Percentiles rank a stretch among this genome's conserved stretches.
Conservation (phyloP, 2,888 invertebrate genomes). For the Tipula confusa region DNA sequence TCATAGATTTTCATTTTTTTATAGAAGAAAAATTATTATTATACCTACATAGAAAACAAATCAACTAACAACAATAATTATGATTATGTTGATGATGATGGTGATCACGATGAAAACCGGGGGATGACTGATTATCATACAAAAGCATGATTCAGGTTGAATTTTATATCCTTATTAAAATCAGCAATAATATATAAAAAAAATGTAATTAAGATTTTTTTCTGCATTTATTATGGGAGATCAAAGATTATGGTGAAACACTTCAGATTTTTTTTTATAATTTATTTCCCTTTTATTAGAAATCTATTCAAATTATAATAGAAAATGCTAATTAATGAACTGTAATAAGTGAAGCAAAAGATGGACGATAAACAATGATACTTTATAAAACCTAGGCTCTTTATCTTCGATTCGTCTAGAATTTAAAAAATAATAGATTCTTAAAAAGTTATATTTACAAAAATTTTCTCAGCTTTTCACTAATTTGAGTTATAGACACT, state of each 20-base stretch:
- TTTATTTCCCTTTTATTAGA: conserved; percentile 21
- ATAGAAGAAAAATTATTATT: neutral
- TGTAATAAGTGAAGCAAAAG: neutral
- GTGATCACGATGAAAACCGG: neutral
- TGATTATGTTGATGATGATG: neutral
- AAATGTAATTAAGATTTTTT: conserved; percentile 21
- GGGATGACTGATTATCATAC: neutral
- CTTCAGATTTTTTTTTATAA: neutral
- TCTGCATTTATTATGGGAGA: neutral
- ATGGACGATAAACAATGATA: too few species aligned
- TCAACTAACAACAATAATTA: conserved; percentile 4
- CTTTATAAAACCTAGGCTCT: too few species aligned
- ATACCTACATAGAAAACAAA: conserved; percentile 21
- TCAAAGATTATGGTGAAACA: neutral
- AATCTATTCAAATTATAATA: conserved; percentile 28
- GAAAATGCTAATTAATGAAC: conserved; percentile 20
- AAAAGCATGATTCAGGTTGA: neutral
- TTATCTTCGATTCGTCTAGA: too few species aligned
- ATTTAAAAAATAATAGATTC: too few species aligned
- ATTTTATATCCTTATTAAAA: conserved; percentile 25
- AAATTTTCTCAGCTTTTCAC: too few species aligned
- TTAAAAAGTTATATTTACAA: too few species aligned
- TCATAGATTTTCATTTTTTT: conserved; percentile 13
- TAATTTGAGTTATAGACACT: too few species aligned
- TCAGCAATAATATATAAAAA: neutral